Conservation (phyloP, 2,113 vertebrate genomes). For the Todiramphus chloris region DNA sequence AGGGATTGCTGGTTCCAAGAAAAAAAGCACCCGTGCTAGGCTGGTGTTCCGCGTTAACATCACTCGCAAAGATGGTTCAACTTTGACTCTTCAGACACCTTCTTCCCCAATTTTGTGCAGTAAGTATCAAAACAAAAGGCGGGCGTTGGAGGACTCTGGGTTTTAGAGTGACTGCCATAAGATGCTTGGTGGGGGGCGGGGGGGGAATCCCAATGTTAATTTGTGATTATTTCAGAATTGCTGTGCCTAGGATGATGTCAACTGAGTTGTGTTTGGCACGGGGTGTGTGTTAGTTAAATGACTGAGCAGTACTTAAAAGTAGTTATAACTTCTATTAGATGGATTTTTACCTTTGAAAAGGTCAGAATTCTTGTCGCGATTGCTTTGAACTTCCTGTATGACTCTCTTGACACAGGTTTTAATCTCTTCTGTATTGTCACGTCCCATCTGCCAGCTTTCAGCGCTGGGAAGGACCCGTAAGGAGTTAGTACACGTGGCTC, state of each 20-base stretch:
- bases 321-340: background rate
- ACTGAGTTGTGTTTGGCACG: background rate
- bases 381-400: background rate
- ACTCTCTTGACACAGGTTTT: background rate
- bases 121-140: slow-evolving; percentile 73
- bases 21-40: slow-evolving; percentile 96
- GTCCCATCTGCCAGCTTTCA: background rate
- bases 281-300: background rate
- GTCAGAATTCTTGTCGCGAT: background rate
- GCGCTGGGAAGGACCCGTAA: background rate
- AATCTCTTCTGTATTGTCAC: background rate
- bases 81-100: slow-evolving; percentile 91
- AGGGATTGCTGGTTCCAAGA: slow-evolving; percentile 96
- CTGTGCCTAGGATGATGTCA: background rate
- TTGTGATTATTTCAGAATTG: background rate
- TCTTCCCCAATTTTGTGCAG: slow-evolving; percentile 96
- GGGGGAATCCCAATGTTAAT: fast-evolving
- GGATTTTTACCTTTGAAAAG: background rate
- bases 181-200: background rate
- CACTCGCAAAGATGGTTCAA: slow-evolving; percentile 88
- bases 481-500: background rate
- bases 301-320: background rate
- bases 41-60: slow-evolving; percentile 96
- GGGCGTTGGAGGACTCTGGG: fast-evolving
- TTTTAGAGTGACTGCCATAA: background rate